phyloP scores from a whole-genome alignment of 2,888 invertebrate species.

The Agonum fuliginosum region DNA sequence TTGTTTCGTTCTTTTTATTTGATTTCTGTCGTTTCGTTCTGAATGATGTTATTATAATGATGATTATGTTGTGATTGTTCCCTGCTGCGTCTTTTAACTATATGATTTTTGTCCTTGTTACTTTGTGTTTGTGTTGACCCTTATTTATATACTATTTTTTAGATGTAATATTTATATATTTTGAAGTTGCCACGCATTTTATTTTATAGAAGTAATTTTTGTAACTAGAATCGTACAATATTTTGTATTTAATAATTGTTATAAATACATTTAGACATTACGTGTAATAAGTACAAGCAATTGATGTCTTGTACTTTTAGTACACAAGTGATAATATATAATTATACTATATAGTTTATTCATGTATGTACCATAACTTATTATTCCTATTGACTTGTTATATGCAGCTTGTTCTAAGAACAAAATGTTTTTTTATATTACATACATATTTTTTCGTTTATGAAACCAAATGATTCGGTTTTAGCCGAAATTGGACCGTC shows the following conservation, averaged over 20 bases:
- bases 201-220: constrained; percentile 43
- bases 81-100: constrained; percentile 37
- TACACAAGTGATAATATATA: constrained; percentile 38
- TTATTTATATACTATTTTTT: constrained; percentile 37
- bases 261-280: constrained; percentile 26
- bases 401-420: constrained; percentile 46
- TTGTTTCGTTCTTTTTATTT: neutral
- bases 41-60: constrained; percentile 1
- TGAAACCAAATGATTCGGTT: constrained; percentile 3
- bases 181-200: constrained; percentile 56
- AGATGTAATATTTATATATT: constrained; percentile 42
- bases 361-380: constrained; percentile 34
- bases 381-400: constrained; percentile 34
- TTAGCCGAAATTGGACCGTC: constrained; percentile 45
- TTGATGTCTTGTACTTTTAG: constrained; percentile 24
- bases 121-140: constrained; percentile 48
- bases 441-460: constrained; percentile 19
- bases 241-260: constrained; percentile 38
- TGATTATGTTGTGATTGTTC: constrained; percentile 26
- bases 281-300: constrained; percentile 33
- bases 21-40: neutral
- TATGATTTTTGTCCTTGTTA: constrained; percentile 28
- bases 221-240: constrained; percentile 47
- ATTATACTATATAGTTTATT: constrained; percentile 26
- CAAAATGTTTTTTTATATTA: neutral